Percentiles rank a stretch among this genome's conserved stretches.
phyloP scores from a whole-genome alignment of 2,797 vertebrate species.

The Sebastolobus altivelis region DNA sequence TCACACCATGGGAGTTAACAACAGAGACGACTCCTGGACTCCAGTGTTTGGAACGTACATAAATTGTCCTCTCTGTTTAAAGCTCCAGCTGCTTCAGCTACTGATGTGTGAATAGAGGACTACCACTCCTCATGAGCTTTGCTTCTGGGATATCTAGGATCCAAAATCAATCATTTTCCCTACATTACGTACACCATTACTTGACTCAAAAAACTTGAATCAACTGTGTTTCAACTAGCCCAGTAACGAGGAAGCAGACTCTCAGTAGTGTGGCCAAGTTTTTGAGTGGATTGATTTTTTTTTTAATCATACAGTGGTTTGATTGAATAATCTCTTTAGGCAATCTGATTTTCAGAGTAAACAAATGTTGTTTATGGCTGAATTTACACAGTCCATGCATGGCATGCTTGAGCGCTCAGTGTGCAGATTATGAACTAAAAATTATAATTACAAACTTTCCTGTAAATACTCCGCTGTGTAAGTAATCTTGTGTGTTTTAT shows the following conservation, averaged over 20 bases:
- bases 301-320: conserved; percentile 52
- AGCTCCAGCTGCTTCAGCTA: conserved; percentile 23
- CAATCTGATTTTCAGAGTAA: conserved; percentile 60
- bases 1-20: conserved; percentile 15
- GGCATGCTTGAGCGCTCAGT: conserved; percentile 26
- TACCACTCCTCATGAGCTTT: conserved; percentile 23
- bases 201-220: conserved; percentile 43
- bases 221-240: conserved; percentile 38
- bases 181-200: conserved; percentile 31
- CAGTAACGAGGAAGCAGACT: conserved; percentile 34
- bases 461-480: conserved; percentile 38
- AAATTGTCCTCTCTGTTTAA: conserved; percentile 50
- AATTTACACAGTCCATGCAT: conserved; percentile 53
- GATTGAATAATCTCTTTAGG: conserved; percentile 56
- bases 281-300: conserved; percentile 33
- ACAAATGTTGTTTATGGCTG: conserved; percentile 58
- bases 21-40: conserved; percentile 19
- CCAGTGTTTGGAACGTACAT: conserved; percentile 43
- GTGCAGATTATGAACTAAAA: conserved; percentile 59
- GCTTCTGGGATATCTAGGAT: conserved; percentile 38
- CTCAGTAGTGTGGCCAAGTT: conserved; percentile 36
- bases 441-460: conserved; percentile 56
- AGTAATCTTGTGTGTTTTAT: conserved; percentile 16
- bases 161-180: conserved; percentile 47
- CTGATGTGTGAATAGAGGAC: conserved; percentile 46